These are phyloP conservation scores for Vidua chalybeata DNA, from an alignment of 2,113 vertebrate species.

Conservation along the genomic window DNA sequence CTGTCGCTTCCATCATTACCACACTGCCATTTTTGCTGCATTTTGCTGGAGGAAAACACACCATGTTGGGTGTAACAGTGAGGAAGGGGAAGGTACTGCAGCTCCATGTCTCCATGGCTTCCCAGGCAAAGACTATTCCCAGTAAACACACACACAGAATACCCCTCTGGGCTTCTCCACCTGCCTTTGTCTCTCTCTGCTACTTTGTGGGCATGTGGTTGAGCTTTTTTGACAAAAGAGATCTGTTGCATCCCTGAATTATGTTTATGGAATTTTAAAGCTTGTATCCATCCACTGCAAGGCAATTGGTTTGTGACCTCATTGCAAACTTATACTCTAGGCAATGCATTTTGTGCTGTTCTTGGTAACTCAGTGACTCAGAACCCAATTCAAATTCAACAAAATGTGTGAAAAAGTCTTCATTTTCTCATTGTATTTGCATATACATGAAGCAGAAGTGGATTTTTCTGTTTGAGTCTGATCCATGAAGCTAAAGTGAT, in stretches of 20 bases:
- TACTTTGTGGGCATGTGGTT: neutral
- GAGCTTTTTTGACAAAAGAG: neutral
- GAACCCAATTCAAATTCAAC: neutral
- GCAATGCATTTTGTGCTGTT: neutral
- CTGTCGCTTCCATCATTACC: neutral
- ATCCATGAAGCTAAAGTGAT: neutral
- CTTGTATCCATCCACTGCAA: neutral
- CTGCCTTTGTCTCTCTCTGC: neutral
- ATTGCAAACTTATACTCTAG: neutral
- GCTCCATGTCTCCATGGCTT: neutral
- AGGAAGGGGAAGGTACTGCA: neutral
- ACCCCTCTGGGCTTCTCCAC: accelerated
- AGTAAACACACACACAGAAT: neutral
- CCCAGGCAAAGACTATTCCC: neutral
- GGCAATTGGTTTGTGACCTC: neutral
- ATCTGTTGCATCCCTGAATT: neutral
- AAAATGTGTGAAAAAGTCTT: neutral
- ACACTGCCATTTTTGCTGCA: neutral
- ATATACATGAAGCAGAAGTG: neutral
- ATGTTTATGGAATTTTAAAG: neutral
- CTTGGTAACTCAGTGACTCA: neutral
- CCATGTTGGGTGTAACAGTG: accelerated
- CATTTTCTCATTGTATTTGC: neutral
- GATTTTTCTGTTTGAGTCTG: neutral
- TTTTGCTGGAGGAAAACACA: neutral